Conservation (phyloP, 2,888 invertebrate species). For the Aporophyla lueneburgensis region DNA sequence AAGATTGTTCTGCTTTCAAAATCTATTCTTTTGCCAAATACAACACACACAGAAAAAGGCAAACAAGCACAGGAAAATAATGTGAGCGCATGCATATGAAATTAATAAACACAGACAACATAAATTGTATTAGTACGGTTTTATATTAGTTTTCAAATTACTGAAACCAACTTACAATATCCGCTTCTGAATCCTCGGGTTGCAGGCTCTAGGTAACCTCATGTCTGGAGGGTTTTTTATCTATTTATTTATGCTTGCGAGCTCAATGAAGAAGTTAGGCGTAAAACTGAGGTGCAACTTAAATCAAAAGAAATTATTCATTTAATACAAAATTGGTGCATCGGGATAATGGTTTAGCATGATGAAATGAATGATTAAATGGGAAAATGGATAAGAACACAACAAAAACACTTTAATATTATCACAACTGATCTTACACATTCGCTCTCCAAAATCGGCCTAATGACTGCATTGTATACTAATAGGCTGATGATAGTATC, state of each 20-base stretch:
- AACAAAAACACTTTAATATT: conserved; percentile 4
- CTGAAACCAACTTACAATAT: conserved; percentile 77
- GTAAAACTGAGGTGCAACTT: conserved; percentile 41
- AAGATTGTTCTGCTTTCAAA: not conserved
- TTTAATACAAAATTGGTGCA: conserved; percentile 41
- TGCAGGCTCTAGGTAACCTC: conserved; percentile 78
- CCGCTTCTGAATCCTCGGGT: conserved; percentile 75
- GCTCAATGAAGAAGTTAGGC: conserved; percentile 39
- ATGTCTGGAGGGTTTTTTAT: conserved; percentile 60
- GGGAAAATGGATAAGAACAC: conserved; percentile 12
- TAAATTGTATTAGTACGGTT: conserved; percentile 19
- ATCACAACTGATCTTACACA: conserved; percentile 77
- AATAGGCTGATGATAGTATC: not conserved
- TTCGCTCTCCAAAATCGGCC: conserved; percentile 83
- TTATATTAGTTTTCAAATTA: conserved; percentile 1
- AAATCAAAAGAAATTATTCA: conserved; percentile 32
- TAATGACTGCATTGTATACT: conserved; percentile 67
- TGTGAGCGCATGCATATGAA: conserved; percentile 37
- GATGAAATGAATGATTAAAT: conserved; percentile 41
- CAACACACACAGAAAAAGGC: conserved; percentile 33
- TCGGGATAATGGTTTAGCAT: conserved; percentile 37
- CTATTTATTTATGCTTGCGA: conserved; percentile 15
- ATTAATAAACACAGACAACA: conserved; percentile 19
- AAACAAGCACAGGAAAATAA: conserved; percentile 56
- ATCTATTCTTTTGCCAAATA: not conserved